Percentiles rank a stretch among this genome's conserved stretches.
Conservation (phyloP, 37 sponge, comb jelly and placozoan genomes). For the Amphimedon queenslandica region DNA sequence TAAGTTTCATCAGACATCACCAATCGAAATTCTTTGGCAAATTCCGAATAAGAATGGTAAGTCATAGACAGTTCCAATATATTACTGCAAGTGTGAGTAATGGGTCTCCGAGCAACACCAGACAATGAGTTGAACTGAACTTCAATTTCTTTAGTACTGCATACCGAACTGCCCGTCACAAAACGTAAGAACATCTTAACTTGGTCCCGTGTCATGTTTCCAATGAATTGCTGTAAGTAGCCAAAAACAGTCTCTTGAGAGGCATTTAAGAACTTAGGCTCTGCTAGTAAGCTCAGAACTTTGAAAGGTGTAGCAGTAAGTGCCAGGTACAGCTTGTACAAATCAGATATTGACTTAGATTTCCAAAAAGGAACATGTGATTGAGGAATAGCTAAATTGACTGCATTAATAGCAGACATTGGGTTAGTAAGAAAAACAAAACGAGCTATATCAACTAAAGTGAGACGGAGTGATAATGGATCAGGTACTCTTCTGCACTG, state of each 20-base stretch:
- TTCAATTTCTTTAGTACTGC: background rate
- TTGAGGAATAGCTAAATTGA: background rate
- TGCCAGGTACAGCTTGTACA: background rate
- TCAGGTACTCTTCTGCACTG: background rate
- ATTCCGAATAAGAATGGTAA: background rate
- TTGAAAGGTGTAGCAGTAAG: background rate
- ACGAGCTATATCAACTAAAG: background rate
- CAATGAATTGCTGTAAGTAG: slow-evolving; percentile 9
- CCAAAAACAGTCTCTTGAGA: background rate
- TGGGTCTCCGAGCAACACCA: background rate
- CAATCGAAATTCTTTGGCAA: background rate
- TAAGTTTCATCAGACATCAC: no score
- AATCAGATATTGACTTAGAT: background rate
- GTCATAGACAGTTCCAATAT: background rate
- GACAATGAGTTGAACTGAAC: background rate
- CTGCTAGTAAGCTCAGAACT: background rate
- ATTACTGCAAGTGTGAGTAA: background rate
- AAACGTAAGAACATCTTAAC: background rate
- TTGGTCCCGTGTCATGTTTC: background rate
- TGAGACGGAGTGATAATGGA: background rate
- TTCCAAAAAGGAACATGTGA: background rate
- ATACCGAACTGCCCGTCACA: slow-evolving; percentile 3
- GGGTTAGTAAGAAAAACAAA: background rate
- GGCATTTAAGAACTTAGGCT: background rate
- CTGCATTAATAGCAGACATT: background rate